These are phyloP conservation scores for Cephus pygmeus DNA, from an alignment of 2,888 invertebrate genomes.

Conservation along the genomic window DNA sequence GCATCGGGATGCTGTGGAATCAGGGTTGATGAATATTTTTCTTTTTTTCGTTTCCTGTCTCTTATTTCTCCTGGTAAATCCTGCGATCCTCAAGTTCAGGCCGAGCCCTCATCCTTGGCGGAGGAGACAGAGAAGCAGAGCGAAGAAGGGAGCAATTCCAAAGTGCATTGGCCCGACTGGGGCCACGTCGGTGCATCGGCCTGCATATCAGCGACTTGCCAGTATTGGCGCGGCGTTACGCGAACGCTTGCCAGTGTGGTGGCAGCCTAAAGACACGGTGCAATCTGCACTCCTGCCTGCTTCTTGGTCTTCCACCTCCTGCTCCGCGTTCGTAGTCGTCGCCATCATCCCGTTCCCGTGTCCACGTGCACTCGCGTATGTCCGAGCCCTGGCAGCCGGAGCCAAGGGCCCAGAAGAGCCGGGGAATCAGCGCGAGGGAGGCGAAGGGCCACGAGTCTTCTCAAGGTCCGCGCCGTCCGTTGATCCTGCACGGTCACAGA, in stretches of 20 bases:
- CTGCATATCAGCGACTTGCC: conserved; percentile 37
- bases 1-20: background rate
- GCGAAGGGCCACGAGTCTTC: conserved; percentile 37
- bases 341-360: background rate
- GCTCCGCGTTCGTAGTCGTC: conserved; percentile 10
- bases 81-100: background rate
- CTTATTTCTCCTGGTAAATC: background rate
- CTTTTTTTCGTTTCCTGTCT: background rate
- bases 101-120: background rate
- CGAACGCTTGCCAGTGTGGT: conserved; percentile 20
- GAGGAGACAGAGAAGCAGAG: background rate
- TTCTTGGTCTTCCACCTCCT: conserved; percentile 15
- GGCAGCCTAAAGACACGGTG: conserved; percentile 31
- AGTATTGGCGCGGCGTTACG: conserved; percentile 37
- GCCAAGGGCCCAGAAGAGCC: conserved; percentile 7
- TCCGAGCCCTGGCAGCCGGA: too few relatives aligned
- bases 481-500: conserved; percentile 65
- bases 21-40: background rate
- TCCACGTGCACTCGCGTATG: background rate
- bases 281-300: conserved; percentile 32
- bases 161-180: conserved; percentile 41
- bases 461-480: conserved; percentile 64
- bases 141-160: background rate
- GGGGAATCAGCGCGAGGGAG: conserved; percentile 18
- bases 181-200: conserved; percentile 43